phyloP scores from a whole-genome alignment of 2,797 vertebrate species.

The Buceros bicornis region DNA sequence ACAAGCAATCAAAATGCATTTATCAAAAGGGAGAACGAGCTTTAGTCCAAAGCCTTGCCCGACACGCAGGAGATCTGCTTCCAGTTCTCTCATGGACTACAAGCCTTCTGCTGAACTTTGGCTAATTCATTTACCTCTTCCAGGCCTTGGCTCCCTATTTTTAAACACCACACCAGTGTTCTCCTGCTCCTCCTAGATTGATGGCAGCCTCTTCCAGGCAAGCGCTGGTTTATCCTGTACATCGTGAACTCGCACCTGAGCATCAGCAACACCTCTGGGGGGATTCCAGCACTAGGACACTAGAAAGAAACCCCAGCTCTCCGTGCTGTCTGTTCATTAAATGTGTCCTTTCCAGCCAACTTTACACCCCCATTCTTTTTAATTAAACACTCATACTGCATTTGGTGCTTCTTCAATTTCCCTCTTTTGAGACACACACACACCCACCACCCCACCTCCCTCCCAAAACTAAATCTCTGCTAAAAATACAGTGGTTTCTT shows the following conservation, averaged over 20 bases:
- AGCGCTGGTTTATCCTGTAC: neutral
- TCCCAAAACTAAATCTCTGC: neutral
- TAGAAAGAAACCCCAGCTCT: neutral
- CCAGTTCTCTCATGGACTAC: neutral
- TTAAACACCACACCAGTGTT: fast-evolving
- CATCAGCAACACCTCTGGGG: fast-evolving
- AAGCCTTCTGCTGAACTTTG: neutral
- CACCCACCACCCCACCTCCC: too few relatives aligned
- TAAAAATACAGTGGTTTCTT: slow-evolving; percentile 42
- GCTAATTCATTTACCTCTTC: neutral
- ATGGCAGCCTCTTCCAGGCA: neutral
- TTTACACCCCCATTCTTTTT: neutral
- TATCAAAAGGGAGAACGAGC: neutral
- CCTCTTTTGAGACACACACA: neutral
- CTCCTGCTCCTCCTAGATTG: neutral
- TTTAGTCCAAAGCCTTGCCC: neutral
- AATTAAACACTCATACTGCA: slow-evolving; percentile 1
- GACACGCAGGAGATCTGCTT: neutral
- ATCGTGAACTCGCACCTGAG: fast-evolving
- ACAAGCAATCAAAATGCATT: neutral
- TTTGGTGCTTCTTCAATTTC: neutral
- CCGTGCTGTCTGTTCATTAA: neutral
- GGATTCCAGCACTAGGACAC: neutral
- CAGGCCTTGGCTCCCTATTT: neutral
- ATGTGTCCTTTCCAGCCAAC: neutral